Evolutionary conservation across 1,140 invertebrate species (phyloP), one percentile per base, ranked within the genome.

Genomic region (Sipha flava): DNA sequence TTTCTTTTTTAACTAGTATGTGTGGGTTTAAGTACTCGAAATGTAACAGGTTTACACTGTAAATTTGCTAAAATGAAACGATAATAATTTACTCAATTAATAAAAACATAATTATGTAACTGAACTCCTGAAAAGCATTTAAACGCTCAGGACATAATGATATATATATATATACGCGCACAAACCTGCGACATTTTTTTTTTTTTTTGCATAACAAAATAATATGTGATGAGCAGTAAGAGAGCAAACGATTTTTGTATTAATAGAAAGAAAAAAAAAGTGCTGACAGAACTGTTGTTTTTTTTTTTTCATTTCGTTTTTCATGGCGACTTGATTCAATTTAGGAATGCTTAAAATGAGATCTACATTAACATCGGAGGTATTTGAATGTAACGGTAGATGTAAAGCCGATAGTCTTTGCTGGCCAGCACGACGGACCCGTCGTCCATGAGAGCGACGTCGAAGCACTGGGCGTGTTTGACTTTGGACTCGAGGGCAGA

Each of bases 401-500:
- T 96, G 88, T 99, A 99, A n/a, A 99, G 90, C 40, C 96, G 91
- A 87, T 99, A 99, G 86, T 99, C 98, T 87, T 99, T 99, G 88
- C 95, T 98, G 80, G 98, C 97, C 81, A 99, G 88, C 6, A 99
- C 97, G 29, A 99, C 97, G 57, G 95, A 98, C n/a, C 96, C 96
- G 85, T 99, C 97, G 86, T 99, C 97, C 94, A 99, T 98, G 14
- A 99, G 90, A 14, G 97, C 96, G 31, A 99, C 97, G 85, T 99
- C 98, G 86, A 99, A 99, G 87, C 98, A 99, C 86, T 99, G 98
- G 31, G 98, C 98, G 85, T 99, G 98, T 86, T 99, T 99, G 59
- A 99, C 98, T 87, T 99, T 99, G 84, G 95, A 97, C 86, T 99
- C 98, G 49, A 99, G 88, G 5, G 98, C 98, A 16, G 95, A 97